Evolutionary conservation across 2,113 vertebrate genomes (phyloP).

Genomic region (Gavialis gangeticus): DNA sequence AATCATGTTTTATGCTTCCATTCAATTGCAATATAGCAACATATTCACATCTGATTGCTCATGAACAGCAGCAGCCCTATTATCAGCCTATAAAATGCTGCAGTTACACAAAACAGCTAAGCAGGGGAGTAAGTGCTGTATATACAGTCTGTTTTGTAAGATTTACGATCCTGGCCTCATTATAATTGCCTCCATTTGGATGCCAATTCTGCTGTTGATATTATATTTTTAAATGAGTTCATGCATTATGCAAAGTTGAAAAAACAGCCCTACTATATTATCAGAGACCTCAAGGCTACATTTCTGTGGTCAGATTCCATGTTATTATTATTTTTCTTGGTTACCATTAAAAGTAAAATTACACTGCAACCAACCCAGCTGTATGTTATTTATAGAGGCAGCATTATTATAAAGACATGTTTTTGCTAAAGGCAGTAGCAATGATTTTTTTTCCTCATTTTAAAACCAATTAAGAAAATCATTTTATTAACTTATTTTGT

Average conservation of each 20-base stretch:
- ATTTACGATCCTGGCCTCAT: not conserved
- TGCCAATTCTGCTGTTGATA: not conserved
- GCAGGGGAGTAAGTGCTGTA: not conserved
- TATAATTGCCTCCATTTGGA: not conserved
- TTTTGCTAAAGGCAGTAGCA: conserved; percentile 29
- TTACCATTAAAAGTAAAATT: conserved; percentile 22
- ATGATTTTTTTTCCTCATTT: not conserved
- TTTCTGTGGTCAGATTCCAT: conserved; percentile 13
- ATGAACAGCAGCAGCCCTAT: not conserved
- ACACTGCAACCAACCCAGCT: conserved; percentile 37
- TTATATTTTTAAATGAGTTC: not conserved
- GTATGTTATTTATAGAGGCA: conserved; percentile 49
- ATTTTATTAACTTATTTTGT: conserved; percentile 20
- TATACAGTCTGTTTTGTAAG: not conserved
- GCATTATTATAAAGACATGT: conserved; percentile 32
- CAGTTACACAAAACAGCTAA: not conserved
- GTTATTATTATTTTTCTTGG: conserved; percentile 20
- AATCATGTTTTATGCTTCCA: not conserved
- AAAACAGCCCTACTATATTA: not conserved
- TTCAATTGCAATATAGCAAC: not conserved
- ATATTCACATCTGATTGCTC: not conserved
- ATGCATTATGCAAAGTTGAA: not conserved
- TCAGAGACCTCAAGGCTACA: not conserved
- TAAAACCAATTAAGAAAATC: conserved; percentile 42
- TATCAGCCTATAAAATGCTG: not conserved